Conservation (phyloP, 2,113 vertebrate genomes). For the Pygoscelis adeliae region DNA sequence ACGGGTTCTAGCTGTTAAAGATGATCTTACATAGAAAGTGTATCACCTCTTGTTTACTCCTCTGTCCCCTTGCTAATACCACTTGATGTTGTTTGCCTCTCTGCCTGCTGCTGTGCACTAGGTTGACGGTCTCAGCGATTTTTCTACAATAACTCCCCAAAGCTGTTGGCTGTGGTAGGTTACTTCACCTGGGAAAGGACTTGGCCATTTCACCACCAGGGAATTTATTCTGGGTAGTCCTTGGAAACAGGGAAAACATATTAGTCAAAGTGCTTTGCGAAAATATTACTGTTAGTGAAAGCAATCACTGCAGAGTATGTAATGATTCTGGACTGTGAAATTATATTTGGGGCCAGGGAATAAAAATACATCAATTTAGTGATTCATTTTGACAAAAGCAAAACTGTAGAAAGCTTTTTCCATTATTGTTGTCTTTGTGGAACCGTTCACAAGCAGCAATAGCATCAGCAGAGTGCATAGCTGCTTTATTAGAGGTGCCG, state of each 20-base stretch:
- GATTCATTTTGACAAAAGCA: neutral
- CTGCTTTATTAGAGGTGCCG: neutral
- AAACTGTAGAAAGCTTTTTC: neutral
- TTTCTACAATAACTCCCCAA: slow-evolving; percentile 2
- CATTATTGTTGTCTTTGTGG: neutral
- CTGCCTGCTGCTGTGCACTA: neutral
- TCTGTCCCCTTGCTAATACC: slow-evolving; percentile 10
- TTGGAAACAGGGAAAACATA: neutral
- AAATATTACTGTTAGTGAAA: neutral
- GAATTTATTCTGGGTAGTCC: neutral
- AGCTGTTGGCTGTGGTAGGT: neutral
- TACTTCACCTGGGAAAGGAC: neutral
- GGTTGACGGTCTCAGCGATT: slow-evolving; percentile 18
- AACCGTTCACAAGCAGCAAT: neutral
- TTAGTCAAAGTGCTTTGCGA: neutral
- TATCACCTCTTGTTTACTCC: neutral
- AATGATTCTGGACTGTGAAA: neutral
- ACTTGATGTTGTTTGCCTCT: neutral
- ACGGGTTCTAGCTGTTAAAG: neutral
- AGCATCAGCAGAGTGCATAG: neutral
- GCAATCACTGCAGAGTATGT: neutral
- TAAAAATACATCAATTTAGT: neutral
- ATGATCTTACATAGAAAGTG: neutral
- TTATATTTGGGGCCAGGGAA: neutral
- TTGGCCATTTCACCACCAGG: neutral